Percentiles rank a stretch among this genome's conserved stretches.
These are phyloP conservation scores for Acanthosoma haemorrhoidale DNA, from an alignment of 2,888 invertebrate genomes.

Conservation along the genomic window DNA sequence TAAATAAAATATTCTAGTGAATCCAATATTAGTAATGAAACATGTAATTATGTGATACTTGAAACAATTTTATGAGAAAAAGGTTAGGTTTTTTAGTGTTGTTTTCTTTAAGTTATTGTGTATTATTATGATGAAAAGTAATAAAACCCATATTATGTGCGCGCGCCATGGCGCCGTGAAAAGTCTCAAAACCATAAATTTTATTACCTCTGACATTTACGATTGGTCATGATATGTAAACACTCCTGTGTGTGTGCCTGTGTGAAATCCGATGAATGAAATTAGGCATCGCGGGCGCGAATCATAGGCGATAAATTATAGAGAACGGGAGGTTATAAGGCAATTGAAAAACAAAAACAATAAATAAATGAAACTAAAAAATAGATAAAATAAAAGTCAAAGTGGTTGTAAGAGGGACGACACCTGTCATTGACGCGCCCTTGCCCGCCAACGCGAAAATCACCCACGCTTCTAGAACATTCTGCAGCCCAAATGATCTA, in stretches of 20 bases:
- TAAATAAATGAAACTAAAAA: not conserved
- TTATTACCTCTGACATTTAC: no score
- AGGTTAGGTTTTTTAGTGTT: no score
- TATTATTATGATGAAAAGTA: no score
- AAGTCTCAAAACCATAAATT: no score
- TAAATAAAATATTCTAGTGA: no score
- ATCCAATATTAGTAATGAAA: no score
- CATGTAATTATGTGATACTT: no score
- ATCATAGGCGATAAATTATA: not conserved
- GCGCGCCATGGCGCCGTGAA: no score
- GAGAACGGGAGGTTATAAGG: not conserved
- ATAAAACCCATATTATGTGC: no score
- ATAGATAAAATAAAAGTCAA: not conserved
- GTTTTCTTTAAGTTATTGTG: no score
- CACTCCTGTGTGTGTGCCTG: not conserved
- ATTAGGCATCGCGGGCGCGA: not conserved
- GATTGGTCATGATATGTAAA: not conserved
- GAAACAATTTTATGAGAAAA: no score
- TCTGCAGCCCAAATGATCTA: not conserved
- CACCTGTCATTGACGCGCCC: slow-evolving; percentile 12
- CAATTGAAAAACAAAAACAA: not conserved
- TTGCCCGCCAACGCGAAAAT: not conserved
- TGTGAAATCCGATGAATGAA: not conserved
- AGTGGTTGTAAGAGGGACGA: slow-evolving; percentile 5
- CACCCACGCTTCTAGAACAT: not conserved